Percentiles rank a stretch among this genome's conserved stretches.
phyloP scores from a whole-genome alignment of 2,888 invertebrate species.

The Drosophila bunnanda region DNA sequence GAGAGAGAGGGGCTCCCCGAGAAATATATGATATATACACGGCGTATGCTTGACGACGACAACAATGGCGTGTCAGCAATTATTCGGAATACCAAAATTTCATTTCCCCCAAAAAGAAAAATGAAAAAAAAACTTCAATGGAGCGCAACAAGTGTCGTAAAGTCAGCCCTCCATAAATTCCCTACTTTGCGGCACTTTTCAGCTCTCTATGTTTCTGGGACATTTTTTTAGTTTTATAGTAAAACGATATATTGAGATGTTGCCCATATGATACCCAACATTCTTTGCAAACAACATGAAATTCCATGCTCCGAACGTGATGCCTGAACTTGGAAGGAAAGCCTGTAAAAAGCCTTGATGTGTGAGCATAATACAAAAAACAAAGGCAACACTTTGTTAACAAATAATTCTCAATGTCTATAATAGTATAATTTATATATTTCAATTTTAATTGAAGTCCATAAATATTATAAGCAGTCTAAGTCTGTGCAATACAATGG shows the following conservation, averaged over 20 bases:
- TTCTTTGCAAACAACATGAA: conserved; percentile 20
- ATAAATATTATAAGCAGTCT: not conserved
- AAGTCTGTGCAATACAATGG: no score
- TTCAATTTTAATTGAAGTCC: no score
- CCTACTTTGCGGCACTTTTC: not conserved
- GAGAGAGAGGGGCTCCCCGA: not conserved
- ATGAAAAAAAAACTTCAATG: not conserved
- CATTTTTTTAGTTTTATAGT: conserved; percentile 1
- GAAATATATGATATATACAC: not conserved
- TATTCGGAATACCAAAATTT: conserved; percentile 12
- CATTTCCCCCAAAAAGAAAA: conserved; percentile 1
- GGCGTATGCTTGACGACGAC: conserved; percentile 17
- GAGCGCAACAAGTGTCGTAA: conserved; percentile 18
- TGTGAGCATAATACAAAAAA: not conserved
- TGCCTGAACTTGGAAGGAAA: conserved; percentile 6
- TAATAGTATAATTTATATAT: not conserved
- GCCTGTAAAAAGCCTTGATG: conserved; percentile 11
- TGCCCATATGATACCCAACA: not conserved
- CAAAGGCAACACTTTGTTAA: conserved; percentile 5
- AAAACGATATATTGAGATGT: conserved; percentile 5
- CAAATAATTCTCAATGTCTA: not conserved
- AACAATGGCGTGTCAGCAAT: conserved; percentile 32
- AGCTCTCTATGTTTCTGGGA: not conserved
- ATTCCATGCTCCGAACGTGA: conserved; percentile 17
- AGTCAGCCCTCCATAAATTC: conserved; percentile 1